Evolutionary conservation across 2,888 invertebrate species (phyloP).

Genomic region (Polietes domitor): DNA sequence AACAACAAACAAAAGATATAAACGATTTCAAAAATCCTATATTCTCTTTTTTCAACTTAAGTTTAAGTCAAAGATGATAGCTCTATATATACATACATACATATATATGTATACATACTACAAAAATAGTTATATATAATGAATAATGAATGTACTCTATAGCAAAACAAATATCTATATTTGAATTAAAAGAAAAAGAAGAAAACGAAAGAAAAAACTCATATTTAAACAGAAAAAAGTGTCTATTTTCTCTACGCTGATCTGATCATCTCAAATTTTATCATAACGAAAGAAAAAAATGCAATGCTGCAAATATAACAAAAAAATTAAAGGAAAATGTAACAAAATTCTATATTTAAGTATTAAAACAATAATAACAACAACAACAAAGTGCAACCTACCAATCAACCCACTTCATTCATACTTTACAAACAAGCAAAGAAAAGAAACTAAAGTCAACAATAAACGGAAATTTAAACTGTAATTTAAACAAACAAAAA

Average conservation of each 20-base stretch:
- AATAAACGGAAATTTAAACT: neutral
- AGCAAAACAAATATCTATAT: slow-evolving; percentile 41
- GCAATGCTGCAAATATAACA: slow-evolving; percentile 20
- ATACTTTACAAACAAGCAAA: slow-evolving; percentile 44
- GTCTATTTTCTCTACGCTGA: slow-evolving; percentile 65
- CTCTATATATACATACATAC: slow-evolving; percentile 25
- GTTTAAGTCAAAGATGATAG: slow-evolving; percentile 42
- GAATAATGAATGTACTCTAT: slow-evolving; percentile 30
- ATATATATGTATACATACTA: slow-evolving; percentile 37
- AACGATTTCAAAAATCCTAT: slow-evolving; percentile 38
- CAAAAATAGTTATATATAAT: slow-evolving; percentile 20
- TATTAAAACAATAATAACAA: slow-evolving; percentile 47
- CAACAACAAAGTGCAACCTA: slow-evolving; percentile 56
- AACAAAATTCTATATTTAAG: slow-evolving; percentile 44
- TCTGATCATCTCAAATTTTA: slow-evolving; percentile 35
- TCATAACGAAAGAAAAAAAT: slow-evolving; percentile 14
- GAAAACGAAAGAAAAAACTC: slow-evolving; percentile 1
- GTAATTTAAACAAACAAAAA: slow-evolving; percentile 22
- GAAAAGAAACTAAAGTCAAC: slow-evolving; percentile 1
- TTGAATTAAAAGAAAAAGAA: slow-evolving; percentile 40
- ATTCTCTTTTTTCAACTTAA: slow-evolving; percentile 44
- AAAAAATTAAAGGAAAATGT: neutral
- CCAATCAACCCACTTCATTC: slow-evolving; percentile 64
- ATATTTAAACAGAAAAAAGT: slow-evolving; percentile 45
- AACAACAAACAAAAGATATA: neutral